phyloP scores from a whole-genome alignment of 2,113 vertebrate species.

The Charina bottae region DNA sequence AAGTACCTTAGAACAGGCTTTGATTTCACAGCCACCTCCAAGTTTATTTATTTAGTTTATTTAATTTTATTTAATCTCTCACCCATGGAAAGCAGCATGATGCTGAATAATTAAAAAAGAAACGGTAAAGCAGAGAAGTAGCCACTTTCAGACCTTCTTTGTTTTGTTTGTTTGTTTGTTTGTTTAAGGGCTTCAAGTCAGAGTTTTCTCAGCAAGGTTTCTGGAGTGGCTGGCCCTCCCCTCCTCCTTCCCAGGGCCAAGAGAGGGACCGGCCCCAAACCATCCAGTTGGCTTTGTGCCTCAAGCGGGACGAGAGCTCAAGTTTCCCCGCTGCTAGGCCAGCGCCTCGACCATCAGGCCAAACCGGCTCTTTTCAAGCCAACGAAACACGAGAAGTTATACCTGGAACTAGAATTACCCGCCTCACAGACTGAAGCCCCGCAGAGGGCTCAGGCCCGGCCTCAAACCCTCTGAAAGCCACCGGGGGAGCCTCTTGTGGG shows the following conservation, averaged over 20 bases:
- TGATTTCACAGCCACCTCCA: rapidly evolving
- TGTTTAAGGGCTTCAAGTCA: neutral
- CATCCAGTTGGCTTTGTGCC: no score
- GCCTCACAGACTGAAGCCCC: no score
- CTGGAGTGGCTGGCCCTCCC: neutral
- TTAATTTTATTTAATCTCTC: neutral
- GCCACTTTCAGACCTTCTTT: neutral
- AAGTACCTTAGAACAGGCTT: rapidly evolving
- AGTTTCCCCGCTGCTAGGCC: neutral
- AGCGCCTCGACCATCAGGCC: neutral
- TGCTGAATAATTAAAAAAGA: neutral
- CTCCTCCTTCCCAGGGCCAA: neutral
- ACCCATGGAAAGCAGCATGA: neutral
- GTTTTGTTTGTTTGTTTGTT: no score
- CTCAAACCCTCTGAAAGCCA: no score
- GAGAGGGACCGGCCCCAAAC: neutral
- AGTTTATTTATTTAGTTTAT: neutral
- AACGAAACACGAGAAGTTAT: neutral
- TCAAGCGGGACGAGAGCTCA: neutral
- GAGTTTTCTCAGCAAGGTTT: neutral
- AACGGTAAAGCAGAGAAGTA: neutral
- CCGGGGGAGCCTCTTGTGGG: no score
- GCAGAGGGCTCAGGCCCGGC: no score
- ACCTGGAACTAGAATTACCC: neutral
- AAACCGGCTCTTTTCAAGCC: neutral